Percentiles rank a stretch among this genome's conserved stretches.
phyloP scores from a whole-genome alignment of 2,888 invertebrate species.

The Orthosia incerta region DNA sequence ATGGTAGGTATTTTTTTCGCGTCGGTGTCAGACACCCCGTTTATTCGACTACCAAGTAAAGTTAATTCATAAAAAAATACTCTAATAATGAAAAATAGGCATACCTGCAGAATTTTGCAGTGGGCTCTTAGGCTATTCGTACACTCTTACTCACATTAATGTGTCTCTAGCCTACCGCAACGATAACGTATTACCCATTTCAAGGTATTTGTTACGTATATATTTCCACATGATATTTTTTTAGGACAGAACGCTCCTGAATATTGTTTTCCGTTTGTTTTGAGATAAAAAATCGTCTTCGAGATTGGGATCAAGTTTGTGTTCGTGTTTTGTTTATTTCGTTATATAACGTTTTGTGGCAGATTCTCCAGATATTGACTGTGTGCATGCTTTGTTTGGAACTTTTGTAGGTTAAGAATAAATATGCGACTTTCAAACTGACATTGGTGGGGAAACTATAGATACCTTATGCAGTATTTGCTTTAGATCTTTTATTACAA shows the following conservation, averaged over 20 bases:
- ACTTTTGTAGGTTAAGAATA: not conserved
- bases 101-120: too few relatives aligned
- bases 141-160: too few relatives aligned
- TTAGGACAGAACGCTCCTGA: constrained; percentile 66
- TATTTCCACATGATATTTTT: constrained; percentile 55
- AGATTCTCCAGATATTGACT: constrained; percentile 1
- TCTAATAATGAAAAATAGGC: too few relatives aligned
- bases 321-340: constrained; percentile 22
- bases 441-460: not conserved
- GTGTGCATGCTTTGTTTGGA: not conserved
- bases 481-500: not conserved
- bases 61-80: too few relatives aligned
- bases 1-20: too few relatives aligned
- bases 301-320: constrained; percentile 46
- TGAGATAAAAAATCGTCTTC: constrained; percentile 60
- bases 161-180: constrained; percentile 42
- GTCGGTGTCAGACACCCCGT: too few relatives aligned
- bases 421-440: not conserved
- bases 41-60: too few relatives aligned
- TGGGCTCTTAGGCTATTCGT: too few relatives aligned
- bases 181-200: constrained; percentile 71
- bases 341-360: not conserved
- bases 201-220: constrained; percentile 60
- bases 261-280: constrained; percentile 60
- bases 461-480: not conserved